Conservation (phyloP, 2,888 invertebrate species). For the Macrophya annulata region DNA sequence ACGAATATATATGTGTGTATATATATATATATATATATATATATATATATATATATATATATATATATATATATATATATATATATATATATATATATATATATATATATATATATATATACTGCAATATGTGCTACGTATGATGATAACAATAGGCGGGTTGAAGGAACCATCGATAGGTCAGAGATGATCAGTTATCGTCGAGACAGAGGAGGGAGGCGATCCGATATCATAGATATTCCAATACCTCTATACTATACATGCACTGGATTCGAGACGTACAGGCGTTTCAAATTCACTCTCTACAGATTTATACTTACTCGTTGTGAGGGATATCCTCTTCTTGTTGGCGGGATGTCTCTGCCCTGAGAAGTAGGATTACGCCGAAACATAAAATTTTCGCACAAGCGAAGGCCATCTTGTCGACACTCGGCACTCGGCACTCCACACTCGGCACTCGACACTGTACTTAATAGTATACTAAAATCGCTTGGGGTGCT, state of each 20-base stretch:
- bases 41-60: no score
- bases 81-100: no score
- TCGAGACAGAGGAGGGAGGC: not conserved
- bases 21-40: no score
- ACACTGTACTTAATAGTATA: constrained; percentile 6
- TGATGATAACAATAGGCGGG: not conserved
- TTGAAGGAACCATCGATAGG: not conserved
- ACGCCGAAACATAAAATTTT: constrained; percentile 70
- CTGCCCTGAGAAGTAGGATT: constrained; percentile 78
- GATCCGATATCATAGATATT: not conserved
- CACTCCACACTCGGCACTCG: constrained; percentile 37
- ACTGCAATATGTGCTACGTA: no score
- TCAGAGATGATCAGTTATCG: not conserved
- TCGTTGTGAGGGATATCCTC: constrained; percentile 95
- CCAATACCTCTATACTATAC: not conserved
- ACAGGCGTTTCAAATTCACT: not conserved
- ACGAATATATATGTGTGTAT: not conserved
- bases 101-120: no score
- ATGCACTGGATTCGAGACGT: not conserved
- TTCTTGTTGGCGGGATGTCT: constrained; percentile 87
- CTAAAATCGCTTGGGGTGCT: not conserved
- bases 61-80: no score
- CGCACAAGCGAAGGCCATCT: constrained; percentile 65
- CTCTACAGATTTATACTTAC: constrained; percentile 82
- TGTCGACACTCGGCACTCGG: constrained; percentile 46